Percentiles rank a stretch among this genome's conserved stretches.
Evolutionary conservation across 2,888 invertebrate species (phyloP).

Genomic region (Proisotoma minuta): DNA sequence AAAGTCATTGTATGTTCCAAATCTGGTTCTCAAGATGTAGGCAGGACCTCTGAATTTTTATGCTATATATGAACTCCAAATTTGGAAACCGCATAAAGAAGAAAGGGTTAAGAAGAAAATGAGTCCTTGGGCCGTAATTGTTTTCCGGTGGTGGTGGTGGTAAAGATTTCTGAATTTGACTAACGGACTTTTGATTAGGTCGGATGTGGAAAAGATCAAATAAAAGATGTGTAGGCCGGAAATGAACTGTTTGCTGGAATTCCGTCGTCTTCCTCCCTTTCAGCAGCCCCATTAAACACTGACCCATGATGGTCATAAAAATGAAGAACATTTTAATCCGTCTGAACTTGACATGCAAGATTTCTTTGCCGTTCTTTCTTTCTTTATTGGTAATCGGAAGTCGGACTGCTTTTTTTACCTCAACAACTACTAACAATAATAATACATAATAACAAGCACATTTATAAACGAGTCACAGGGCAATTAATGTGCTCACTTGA

Average conservation of each 20-base stretch:
- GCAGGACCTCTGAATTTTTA: too few relatives aligned
- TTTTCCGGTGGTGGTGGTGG: conserved; percentile 5
- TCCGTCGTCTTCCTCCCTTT: conserved; percentile 4
- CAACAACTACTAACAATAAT: background rate
- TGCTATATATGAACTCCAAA: too few relatives aligned
- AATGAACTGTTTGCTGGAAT: conserved; percentile 15
- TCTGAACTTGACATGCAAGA: too few relatives aligned
- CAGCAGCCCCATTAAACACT: background rate
- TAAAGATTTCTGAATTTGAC: conserved; percentile 7
- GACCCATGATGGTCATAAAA: conserved; percentile 1
- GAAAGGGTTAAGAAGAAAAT: too few relatives aligned
- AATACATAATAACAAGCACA: too few relatives aligned
- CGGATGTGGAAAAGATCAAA: conserved; percentile 11
- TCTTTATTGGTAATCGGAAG: background rate
- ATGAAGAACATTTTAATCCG: background rate
- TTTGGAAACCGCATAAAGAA: too few relatives aligned
- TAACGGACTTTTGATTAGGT: conserved; percentile 12
- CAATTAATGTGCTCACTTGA: background rate
- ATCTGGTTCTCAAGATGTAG: too few relatives aligned
- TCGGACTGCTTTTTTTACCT: conserved; percentile 2
- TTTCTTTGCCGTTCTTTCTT: background rate
- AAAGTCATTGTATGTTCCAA: too few relatives aligned
- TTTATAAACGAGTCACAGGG: background rate
- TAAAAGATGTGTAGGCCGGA: conserved; percentile 6
- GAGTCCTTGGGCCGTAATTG: conserved; percentile 1